Evolutionary conservation across 1,140 invertebrate genomes (phyloP).

Genomic region (Megalopta genalis): DNA sequence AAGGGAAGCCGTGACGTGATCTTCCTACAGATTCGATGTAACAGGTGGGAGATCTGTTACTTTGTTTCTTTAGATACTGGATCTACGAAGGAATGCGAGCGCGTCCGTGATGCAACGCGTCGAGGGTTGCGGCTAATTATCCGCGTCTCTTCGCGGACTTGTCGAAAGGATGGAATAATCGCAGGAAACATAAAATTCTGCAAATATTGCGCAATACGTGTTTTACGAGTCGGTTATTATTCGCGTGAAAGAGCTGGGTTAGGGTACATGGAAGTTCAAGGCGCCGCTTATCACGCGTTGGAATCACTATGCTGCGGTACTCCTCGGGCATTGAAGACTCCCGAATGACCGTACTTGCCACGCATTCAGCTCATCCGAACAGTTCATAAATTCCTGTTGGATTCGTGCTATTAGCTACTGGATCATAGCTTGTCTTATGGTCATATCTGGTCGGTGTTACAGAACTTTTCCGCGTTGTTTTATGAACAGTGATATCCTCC

Average conservation of each 20-base stretch:
- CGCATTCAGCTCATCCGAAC: not conserved
- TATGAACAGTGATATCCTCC: too few relatives aligned
- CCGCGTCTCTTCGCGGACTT: not conserved
- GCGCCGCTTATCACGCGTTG: not conserved
- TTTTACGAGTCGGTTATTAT: not conserved
- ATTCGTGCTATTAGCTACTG: not conserved
- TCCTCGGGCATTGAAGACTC: not conserved
- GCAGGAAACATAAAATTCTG: not conserved
- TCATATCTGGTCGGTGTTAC: too few relatives aligned
- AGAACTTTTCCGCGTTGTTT: too few relatives aligned
- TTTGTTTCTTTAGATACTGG: not conserved
- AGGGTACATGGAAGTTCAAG: not conserved
- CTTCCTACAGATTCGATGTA: not conserved
- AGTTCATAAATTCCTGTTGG: not conserved
- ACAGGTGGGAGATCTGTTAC: conserved; percentile 3
- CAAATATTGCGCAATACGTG: not conserved
- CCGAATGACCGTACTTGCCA: not conserved
- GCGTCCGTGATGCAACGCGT: not conserved
- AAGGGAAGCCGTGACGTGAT: not conserved
- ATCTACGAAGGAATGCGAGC: not conserved
- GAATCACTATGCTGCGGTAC: not conserved
- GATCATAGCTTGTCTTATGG: not conserved
- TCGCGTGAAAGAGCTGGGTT: not conserved
- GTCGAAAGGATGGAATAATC: not conserved
- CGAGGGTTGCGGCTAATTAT: not conserved